Percentiles rank a stretch among this genome's conserved stretches.
Conservation (phyloP, 2,113 vertebrate species). For the Macrotis lagotis region DNA sequence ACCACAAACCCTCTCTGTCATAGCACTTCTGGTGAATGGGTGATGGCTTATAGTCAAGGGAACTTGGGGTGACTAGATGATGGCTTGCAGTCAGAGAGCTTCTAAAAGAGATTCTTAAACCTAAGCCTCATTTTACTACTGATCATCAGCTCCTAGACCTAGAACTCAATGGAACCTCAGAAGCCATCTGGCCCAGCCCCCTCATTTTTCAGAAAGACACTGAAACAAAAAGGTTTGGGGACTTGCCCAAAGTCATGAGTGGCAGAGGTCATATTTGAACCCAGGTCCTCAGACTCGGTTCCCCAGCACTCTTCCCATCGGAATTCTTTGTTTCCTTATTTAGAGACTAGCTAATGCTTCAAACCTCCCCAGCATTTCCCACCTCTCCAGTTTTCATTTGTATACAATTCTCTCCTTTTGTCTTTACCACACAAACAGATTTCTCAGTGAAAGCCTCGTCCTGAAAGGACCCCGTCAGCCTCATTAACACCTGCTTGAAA, state of each 20-base stretch:
- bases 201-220: not conserved
- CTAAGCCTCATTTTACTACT: not conserved
- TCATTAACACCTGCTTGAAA: slow-evolving; percentile 53
- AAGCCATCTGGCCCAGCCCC: not conserved
- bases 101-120: not conserved
- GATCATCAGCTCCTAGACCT: not conserved
- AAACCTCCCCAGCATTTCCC: not conserved
- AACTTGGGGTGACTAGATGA: not conserved
- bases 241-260: not conserved
- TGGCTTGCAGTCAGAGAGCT: not conserved
- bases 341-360: not conserved
- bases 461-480: slow-evolving; percentile 33
- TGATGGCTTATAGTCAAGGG: not conserved
- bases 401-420: slow-evolving; percentile 21
- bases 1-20: not conserved
- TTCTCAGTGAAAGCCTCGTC: slow-evolving; percentile 38
- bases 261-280: not conserved
- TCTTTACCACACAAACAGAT: slow-evolving; percentile 2
- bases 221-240: not conserved
- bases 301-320: not conserved
- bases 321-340: not conserved
- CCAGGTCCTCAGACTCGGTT: not conserved
- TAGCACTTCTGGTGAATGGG: not conserved
- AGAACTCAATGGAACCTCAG: not conserved
- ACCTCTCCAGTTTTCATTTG: not conserved